Evolutionary conservation across 2,797 vertebrate species (phyloP).

Genomic region (Melopsittacus undulatus): DNA sequence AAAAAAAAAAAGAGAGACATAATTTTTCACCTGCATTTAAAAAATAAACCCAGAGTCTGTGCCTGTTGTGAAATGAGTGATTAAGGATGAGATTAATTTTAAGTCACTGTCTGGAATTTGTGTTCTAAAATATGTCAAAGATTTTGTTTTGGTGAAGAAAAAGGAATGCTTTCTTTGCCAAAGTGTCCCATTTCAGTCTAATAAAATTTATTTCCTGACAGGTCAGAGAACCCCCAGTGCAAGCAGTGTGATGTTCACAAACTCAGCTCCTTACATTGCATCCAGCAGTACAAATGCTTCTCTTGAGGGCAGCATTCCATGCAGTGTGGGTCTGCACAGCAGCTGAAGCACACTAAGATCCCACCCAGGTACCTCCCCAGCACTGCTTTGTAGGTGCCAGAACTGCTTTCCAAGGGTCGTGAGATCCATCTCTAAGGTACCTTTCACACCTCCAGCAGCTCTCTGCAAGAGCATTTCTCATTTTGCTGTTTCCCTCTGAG

Average conservation of each 20-base stretch:
- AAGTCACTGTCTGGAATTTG: not conserved
- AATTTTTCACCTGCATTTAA: not conserved
- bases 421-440: not conserved
- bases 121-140: not conserved
- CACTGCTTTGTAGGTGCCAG: fast-evolving
- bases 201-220: not conserved
- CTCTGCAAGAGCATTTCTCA: not conserved
- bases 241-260: not conserved
- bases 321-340: fast-evolving
- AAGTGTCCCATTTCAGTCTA: not conserved
- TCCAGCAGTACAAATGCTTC: not conserved
- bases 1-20: not conserved
- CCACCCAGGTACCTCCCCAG: fast-evolving
- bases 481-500: not conserved
- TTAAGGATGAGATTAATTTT: not conserved
- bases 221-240: not conserved
- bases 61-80: not conserved
- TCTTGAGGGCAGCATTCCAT: not conserved
- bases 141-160: not conserved
- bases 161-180: not conserved
- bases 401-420: not conserved
- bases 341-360: fast-evolving
- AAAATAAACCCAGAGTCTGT: not conserved
- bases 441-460: not conserved
- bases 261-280: not conserved